Evolutionary conservation across 1,140 invertebrate species (phyloP).

Genomic region (Drosophila gunungcola): DNA sequence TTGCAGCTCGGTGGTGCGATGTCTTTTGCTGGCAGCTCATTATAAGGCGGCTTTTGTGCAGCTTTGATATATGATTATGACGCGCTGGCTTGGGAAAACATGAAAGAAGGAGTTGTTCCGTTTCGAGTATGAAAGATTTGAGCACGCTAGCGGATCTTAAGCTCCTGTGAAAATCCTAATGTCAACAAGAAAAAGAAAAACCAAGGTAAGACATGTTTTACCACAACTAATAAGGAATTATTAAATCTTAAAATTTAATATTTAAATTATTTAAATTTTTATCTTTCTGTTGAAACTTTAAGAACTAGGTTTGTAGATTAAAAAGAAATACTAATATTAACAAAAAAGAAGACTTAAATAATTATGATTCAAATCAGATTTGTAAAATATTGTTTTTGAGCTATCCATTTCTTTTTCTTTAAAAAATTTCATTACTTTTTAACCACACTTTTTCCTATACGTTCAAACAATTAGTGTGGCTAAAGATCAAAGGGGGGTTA

Average conservation of each 20-base stretch:
- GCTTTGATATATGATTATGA: conserved; percentile 64
- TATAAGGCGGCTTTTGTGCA: conserved; percentile 64
- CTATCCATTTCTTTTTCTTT: too few relatives aligned
- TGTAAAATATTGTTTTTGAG: too few relatives aligned
- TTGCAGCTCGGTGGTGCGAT: conserved; percentile 33
- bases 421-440: too few relatives aligned
- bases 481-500: too few relatives aligned
- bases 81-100: conserved; percentile 27
- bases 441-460: too few relatives aligned
- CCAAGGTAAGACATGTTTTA: not conserved
- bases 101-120: conserved; percentile 21
- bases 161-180: not conserved
- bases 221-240: not conserved
- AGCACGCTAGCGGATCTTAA: not conserved
- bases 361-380: too few relatives aligned
- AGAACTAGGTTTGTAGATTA: too few relatives aligned
- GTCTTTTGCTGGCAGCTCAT: conserved; percentile 73
- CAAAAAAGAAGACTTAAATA: too few relatives aligned
- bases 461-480: too few relatives aligned
- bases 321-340: too few relatives aligned
- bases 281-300: too few relatives aligned
- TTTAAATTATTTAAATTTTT: too few relatives aligned
- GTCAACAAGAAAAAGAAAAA: not conserved
- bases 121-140: conserved; percentile 6
- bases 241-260: not conserved